Evolutionary conservation across 2,888 invertebrate species (phyloP).

Genomic region (Phrixothrix hirtus): DNA sequence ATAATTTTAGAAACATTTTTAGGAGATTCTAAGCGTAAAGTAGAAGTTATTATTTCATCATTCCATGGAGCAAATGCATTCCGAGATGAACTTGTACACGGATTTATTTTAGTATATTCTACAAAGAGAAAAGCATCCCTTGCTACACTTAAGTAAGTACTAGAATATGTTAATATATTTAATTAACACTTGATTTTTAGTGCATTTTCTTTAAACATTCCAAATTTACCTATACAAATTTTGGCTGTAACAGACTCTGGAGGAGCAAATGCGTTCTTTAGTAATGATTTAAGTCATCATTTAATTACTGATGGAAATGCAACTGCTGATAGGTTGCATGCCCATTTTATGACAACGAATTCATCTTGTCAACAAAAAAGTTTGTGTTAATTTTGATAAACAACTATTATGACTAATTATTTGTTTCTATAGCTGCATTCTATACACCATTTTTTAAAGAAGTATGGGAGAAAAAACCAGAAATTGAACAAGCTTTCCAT

Average conservation of each 20-base stretch:
- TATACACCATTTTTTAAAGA: conserved; percentile 96
- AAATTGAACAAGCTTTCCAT: conserved; percentile 90
- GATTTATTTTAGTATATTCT: conserved; percentile 93
- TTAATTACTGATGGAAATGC: conserved; percentile 93
- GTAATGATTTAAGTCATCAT: conserved; percentile 84
- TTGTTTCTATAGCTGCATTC: conserved; percentile 72
- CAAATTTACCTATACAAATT: conserved; percentile 90
- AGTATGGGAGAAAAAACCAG: conserved; percentile 94
- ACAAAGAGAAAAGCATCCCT: conserved; percentile 93
- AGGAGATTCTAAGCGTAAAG: conserved; percentile 85
- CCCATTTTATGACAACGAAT: conserved; percentile 90
- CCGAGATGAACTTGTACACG: conserved; percentile 90
- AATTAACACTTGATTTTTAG: conserved; percentile 57
- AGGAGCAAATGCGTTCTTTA: conserved; percentile 87
- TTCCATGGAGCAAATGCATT: conserved; percentile 94
- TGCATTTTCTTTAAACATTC: conserved; percentile 91
- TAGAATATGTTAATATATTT: too few species aligned
- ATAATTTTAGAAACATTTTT: conserved; percentile 91
- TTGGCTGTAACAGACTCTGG: conserved; percentile 91
- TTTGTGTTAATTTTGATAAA: too few species aligned
- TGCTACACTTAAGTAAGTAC: conserved; percentile 81
- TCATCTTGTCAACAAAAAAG: conserved; percentile 85
- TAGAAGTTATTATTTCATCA: conserved; percentile 89
- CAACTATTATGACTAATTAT: too few species aligned
- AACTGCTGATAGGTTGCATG: conserved; percentile 84